These are phyloP conservation scores for Cloeon dipterum DNA, from an alignment of 2,888 invertebrate species.

Conservation along the genomic window DNA sequence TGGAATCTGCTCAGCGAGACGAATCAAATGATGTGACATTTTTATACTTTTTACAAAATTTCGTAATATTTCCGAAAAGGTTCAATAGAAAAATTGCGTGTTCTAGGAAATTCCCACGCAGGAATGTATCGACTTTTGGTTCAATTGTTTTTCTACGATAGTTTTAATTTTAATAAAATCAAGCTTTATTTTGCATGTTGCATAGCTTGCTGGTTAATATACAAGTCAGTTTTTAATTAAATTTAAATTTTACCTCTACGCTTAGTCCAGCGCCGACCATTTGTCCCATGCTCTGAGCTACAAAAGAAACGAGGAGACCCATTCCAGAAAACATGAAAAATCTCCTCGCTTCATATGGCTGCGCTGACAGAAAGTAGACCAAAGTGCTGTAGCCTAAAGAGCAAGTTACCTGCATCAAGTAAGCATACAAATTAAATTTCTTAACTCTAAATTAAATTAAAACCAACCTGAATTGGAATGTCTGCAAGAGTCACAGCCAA, in stretches of 20 bases:
- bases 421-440: background rate
- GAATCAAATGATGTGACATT: too few relatives aligned
- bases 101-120: too few relatives aligned
- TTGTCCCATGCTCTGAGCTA: conserved; percentile 68
- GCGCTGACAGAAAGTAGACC: conserved; percentile 69
- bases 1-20: too few relatives aligned
- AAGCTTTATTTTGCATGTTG: too few relatives aligned
- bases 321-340: conserved; percentile 48
- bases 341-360: conserved; percentile 51
- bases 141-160: too few relatives aligned
- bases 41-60: too few relatives aligned
- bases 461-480: conserved; percentile 45
- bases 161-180: too few relatives aligned
- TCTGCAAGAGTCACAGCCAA: conserved; percentile 55
- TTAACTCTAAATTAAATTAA: background rate
- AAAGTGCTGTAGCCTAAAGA: conserved; percentile 52
- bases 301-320: conserved; percentile 52
- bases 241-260: conserved; percentile 50
- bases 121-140: too few relatives aligned
- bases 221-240: too few relatives aligned
- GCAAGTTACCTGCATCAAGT: conserved; percentile 33
- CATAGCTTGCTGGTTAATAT: too few relatives aligned
- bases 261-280: conserved; percentile 62
- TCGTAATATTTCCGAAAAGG: too few relatives aligned
- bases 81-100: too few relatives aligned